Conservation (phyloP, 2,888 invertebrate species). For the Xestia rhomboidea region DNA sequence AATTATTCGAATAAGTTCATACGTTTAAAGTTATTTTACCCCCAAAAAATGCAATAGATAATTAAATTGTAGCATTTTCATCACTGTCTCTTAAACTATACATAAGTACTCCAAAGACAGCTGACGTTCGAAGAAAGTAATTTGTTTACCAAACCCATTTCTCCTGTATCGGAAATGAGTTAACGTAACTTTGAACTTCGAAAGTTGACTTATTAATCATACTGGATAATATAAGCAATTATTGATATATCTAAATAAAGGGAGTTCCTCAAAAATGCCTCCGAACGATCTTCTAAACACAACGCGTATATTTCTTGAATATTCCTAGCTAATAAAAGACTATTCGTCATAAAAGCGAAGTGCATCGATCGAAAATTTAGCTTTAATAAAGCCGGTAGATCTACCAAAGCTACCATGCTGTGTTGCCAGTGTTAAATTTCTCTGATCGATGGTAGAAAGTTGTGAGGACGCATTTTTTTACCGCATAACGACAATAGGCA, state of each 20-base stretch:
- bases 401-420: conserved; percentile 77
- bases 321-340: conserved; percentile 11
- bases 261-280: conserved; percentile 77
- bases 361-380: conserved; percentile 76
- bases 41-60: conserved; percentile 7
- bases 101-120: conserved; percentile 51
- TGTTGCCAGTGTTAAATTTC: conserved; percentile 81
- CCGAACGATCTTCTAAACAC: conserved; percentile 62
- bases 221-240: conserved; percentile 29
- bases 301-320: conserved; percentile 6
- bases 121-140: conserved; percentile 2
- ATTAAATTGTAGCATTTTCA: background rate
- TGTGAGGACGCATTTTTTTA: conserved; percentile 65
- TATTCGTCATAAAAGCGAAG: conserved; percentile 15
- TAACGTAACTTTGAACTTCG: conserved; percentile 21
- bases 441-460: conserved; percentile 71
- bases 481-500: conserved; percentile 73
- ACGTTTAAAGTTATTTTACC: background rate
- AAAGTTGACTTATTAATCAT: conserved; percentile 24
- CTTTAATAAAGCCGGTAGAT: conserved; percentile 78
- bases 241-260: conserved; percentile 41
- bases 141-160: background rate
- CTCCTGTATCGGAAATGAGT: conserved; percentile 37
- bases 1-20: background rate
- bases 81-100: conserved; percentile 33